phyloP scores from a whole-genome alignment of 2,797 vertebrate species.

The Notoglanidium macrostoma region DNA sequence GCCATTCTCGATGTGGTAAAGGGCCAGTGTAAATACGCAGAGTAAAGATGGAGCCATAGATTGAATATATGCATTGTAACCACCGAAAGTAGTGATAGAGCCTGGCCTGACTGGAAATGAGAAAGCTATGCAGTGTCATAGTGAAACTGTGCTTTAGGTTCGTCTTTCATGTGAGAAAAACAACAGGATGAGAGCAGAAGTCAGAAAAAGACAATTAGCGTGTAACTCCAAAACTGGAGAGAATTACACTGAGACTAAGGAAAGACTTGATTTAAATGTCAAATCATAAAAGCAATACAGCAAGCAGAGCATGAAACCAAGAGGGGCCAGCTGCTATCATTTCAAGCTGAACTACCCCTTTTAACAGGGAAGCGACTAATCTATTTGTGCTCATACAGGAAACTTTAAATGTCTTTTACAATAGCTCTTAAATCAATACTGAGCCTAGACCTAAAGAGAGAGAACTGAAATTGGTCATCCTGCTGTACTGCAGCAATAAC shows the following conservation, averaged over 20 bases:
- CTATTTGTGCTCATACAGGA: neutral
- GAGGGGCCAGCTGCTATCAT: neutral
- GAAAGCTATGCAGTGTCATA: conserved; percentile 64
- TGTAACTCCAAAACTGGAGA: conserved; percentile 34
- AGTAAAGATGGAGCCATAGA: conserved; percentile 48
- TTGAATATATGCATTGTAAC: conserved; percentile 48
- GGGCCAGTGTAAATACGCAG: conserved; percentile 41
- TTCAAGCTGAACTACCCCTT: neutral
- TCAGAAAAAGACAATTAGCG: conserved; percentile 37
- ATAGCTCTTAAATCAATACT: neutral
- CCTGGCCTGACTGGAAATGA: conserved; percentile 66
- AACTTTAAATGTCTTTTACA: neutral
- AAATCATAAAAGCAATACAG: conserved; percentile 6
- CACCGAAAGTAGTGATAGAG: conserved; percentile 52
- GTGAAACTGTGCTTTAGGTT: conserved; percentile 60
- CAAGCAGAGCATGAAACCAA: neutral
- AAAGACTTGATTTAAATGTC: conserved; percentile 25
- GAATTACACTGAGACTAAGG: conserved; percentile 20
- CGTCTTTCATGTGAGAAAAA: conserved; percentile 66
- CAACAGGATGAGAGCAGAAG: conserved; percentile 65
- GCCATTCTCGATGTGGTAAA: conserved; percentile 45
- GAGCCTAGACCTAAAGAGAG: neutral
- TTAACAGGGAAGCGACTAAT: neutral
- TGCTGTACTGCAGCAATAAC: neutral
- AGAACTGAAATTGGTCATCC: neutral